Base-by-base conservation (phyloP, 2,888 invertebrate species). In the Lissonota sp. region DNA sequence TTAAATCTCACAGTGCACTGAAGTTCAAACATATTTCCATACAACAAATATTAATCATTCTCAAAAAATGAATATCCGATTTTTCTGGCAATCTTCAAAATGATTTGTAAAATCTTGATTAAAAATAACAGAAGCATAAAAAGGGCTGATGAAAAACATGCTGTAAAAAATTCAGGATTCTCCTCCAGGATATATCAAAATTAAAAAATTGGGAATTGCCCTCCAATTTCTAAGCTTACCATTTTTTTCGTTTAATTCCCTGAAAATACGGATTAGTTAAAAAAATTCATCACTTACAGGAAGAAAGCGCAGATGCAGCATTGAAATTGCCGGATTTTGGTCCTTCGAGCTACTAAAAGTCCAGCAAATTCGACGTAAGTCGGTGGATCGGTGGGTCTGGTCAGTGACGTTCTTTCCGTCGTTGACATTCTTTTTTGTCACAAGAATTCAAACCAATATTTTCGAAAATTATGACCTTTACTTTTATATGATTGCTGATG, bases 251-350 rank as follows among this genome's bases (percentile, higher is more conserved):
- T n/a, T 44, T 44, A 44, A 44, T 10, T 44, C 44, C 26, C 7
- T 44, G 0, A 44, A 6, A 44, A 37, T 37, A 14, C n/a, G n/a
- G 44, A 58, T 12, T 66, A 14, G 12, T 67, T 42, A 5, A 39
- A 42, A 44, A 8, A 67, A 40, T 12, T 14, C 8, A 7, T 62
- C 63, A 95, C 96, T 95, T 92, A 97, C 97, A 96, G 91, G 75
- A 96, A 92, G 7, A 94, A 93, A 4, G 95, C 93, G 87, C 96
- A 96, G 58, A 96, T 93, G 84, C 95, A 96, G 89, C 96, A 97
- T 87, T 97, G 96, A 87, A 96, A 95, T 87, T 94, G 94, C 64
- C 93, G 92, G 83, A 94, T 90, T 86, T 92, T 93, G 7, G 89
- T 90, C 58, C 92, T 92, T 60, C 93, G 92, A 10, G 92, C 92